Conservation (phyloP, 2,113 vertebrate genomes). For the Lepus timidus region DNA sequence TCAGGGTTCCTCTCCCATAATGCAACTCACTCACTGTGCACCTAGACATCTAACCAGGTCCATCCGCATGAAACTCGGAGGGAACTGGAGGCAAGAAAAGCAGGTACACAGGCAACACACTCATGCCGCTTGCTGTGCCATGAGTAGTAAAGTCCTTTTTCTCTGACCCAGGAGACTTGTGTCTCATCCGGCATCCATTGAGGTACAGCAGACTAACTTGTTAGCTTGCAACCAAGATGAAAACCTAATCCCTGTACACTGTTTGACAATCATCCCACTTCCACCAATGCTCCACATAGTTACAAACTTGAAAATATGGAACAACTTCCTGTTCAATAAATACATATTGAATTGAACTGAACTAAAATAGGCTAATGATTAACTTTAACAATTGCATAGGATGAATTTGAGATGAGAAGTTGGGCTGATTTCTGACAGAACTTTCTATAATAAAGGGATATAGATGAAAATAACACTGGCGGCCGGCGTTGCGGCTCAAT, state of each 20-base stretch:
- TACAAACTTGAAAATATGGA: not conserved
- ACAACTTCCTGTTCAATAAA: not conserved
- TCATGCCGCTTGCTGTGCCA: not conserved
- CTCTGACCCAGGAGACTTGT: not conserved
- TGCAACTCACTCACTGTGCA: not conserved
- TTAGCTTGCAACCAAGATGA: not conserved
- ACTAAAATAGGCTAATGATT: not conserved
- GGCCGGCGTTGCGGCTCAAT: too few species aligned
- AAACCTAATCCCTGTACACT: not conserved
- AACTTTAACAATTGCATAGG: not conserved
- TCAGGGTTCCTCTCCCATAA: not conserved
- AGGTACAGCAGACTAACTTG: not conserved
- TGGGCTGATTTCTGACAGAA: not conserved
- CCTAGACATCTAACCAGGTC: not conserved
- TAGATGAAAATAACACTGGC: too few species aligned
- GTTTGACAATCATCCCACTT: not conserved
- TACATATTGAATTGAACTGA: not conserved
- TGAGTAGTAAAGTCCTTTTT: not conserved
- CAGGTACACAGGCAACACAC: not conserved
- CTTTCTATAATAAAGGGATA: not conserved
- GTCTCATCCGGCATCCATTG: not conserved
- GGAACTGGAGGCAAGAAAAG: not conserved
- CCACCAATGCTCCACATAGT: not conserved
- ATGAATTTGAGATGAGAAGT: not conserved
- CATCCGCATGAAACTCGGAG: not conserved